Base-by-base conservation (phyloP, 2,888 invertebrate species). In the Seira sanloemensis region DNA sequence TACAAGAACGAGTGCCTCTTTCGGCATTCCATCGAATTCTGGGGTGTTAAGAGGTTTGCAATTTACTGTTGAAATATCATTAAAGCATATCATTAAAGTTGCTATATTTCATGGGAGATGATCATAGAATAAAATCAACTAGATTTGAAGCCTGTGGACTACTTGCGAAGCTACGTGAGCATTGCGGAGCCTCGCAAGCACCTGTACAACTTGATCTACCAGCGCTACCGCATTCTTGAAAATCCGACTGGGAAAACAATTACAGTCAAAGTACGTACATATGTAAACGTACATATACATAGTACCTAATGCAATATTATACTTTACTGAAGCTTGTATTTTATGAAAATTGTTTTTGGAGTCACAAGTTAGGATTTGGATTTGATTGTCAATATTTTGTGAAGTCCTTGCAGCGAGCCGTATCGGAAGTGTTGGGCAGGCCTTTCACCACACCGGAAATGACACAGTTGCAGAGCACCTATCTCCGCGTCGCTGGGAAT, bases 371-470 rank as follows among this genome's bases (percentile, higher is more conserved):
- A 71, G 2, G 23, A 26, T 71, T n/a, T 7, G n/a, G 2, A 9
- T 71, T 71, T 75, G 1, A 23, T n/a, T 62, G 24, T 62, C 27
- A 26, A 19, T 24, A 4, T 26, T 26, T 46, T n/a, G 23, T 74
- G 19, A 87, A 94, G 94, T 91, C 92, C 26, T 91, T 94, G 86
- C 91, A 92, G 89, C 91, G 92, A 88, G 94, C 94, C 1, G 90
- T 95, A 2, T 91, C 91, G 18, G 92, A 94, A 88, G 93, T 95
- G 91, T 94, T 95, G 93, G 95, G 95, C 0, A 93, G 93, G 76
- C 91, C 92, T 26, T 91, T 95, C 81, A 91, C 91, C 89, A 91
- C 7, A 91, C 4, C 92, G 0, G 93, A 88, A 72, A 67, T 83
- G 50, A 2, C 0, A 0, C 54, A 86, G 27, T 69, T 89, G 21